Conservation (phyloP, 2,797 vertebrate genomes). For the Megaceryle alcyon region DNA sequence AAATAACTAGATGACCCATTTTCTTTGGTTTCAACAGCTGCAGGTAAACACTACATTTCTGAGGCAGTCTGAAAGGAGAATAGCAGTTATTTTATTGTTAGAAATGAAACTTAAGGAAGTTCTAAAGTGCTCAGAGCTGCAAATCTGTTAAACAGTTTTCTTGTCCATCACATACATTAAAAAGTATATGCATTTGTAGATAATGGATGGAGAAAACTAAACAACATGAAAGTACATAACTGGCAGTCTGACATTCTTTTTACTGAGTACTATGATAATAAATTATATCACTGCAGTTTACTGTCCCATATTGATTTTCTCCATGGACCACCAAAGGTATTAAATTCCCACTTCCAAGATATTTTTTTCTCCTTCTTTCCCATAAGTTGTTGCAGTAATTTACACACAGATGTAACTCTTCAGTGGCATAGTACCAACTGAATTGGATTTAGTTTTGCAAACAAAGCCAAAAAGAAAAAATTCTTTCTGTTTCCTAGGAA, state of each 20-base stretch:
- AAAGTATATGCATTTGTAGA: neutral
- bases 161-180: neutral
- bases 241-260: conserved; percentile 46
- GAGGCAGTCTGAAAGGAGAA: neutral
- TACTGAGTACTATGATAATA: neutral
- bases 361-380: conserved; percentile 25
- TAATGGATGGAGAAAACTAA: conserved; percentile 25
- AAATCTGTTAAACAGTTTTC: neutral
- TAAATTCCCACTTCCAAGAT: conserved; percentile 19
- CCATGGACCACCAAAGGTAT: conserved; percentile 26
- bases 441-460: conserved; percentile 13
- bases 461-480: neutral
- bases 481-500: neutral
- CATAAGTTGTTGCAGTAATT: conserved; percentile 23
- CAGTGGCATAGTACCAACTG: conserved; percentile 11
- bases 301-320: conserved; percentile 47
- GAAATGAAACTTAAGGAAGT: neutral
- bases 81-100: neutral
- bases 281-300: conserved; percentile 44
- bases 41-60: neutral
- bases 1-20: conserved; percentile 3
- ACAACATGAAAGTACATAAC: conserved; percentile 55
- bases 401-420: neutral
- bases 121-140: neutral
- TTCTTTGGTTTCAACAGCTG: neutral